phyloP scores from a whole-genome alignment of 2,888 invertebrate species.

The Platycheirus rosarum region DNA sequence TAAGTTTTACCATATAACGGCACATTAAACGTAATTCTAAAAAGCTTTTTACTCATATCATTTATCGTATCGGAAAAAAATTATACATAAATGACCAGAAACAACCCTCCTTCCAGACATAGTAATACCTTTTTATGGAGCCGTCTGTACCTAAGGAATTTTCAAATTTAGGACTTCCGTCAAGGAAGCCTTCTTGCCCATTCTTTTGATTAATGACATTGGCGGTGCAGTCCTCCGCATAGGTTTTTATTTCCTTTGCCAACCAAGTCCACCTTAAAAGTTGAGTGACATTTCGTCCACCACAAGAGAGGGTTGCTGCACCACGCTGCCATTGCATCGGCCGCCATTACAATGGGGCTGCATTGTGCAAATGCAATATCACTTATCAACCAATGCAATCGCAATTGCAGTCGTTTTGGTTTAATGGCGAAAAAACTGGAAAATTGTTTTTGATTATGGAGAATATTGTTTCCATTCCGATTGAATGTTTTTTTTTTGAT shows the following conservation, averaged over 20 bases:
- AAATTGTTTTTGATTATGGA: constrained; percentile 32
- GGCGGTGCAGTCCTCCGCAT: constrained; percentile 37
- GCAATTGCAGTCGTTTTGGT: constrained; percentile 67
- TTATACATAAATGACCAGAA: too few relatives aligned
- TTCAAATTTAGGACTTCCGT: constrained; percentile 62
- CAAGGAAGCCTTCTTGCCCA: constrained; percentile 14
- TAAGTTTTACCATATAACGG: too few relatives aligned
- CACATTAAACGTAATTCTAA: too few relatives aligned
- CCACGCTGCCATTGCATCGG: neutral
- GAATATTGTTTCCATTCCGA: constrained; percentile 53
- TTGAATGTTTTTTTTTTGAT: constrained; percentile 37
- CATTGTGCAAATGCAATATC: constrained; percentile 48
- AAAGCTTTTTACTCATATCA: too few relatives aligned
- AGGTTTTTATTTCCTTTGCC: constrained; percentile 48
- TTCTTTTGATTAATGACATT: constrained; percentile 64
- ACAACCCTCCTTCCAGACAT: neutral
- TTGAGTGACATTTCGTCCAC: constrained; percentile 61
- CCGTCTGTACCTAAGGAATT: constrained; percentile 62
- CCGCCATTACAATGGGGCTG: constrained; percentile 47
- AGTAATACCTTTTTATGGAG: constrained; percentile 45
- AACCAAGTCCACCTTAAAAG: constrained; percentile 41
- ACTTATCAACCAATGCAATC: constrained; percentile 71
- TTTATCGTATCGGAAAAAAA: too few relatives aligned
- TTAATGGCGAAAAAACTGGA: constrained; percentile 51
- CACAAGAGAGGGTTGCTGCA: constrained; percentile 38